Conservation (phyloP, 2,113 vertebrate genomes). For the Megalops atlanticus region DNA sequence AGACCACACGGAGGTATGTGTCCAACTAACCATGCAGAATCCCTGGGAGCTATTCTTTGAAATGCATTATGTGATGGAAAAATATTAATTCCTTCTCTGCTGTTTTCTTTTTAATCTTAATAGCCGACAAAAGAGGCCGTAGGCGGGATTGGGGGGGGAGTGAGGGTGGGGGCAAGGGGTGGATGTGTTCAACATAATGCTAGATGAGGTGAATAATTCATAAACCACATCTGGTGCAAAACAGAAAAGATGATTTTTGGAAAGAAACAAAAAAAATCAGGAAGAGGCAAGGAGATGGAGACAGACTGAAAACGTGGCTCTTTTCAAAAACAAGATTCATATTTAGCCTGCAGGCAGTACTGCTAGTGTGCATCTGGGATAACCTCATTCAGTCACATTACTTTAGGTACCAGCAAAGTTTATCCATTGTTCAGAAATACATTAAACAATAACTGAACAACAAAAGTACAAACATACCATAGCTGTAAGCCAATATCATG, state of each 20-base stretch:
- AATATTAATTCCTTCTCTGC: neutral
- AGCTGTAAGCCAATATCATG: too few species aligned
- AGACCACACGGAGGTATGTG: neutral
- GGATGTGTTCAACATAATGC: neutral
- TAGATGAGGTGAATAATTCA: constrained; percentile 34
- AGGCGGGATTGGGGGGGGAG: neutral
- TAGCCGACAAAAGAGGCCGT: constrained; percentile 12
- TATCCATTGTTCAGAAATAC: constrained; percentile 24
- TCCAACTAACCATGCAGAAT: neutral
- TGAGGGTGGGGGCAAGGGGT: neutral
- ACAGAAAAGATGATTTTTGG: constrained; percentile 28
- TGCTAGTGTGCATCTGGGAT: constrained; percentile 44
- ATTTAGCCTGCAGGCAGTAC: constrained; percentile 50
- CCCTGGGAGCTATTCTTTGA: neutral
- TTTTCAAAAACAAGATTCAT: constrained; percentile 54
- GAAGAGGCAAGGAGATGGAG: constrained; percentile 25
- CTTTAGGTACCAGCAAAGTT: constrained; percentile 51
- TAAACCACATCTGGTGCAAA: constrained; percentile 29
- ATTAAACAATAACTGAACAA: constrained; percentile 20
- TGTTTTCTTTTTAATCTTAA: constrained; percentile 23
- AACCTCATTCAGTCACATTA: constrained; percentile 70
- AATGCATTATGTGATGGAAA: neutral
- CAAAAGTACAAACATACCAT: too few species aligned
- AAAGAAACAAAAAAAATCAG: constrained; percentile 30
- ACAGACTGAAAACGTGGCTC: constrained; percentile 47